Evolutionary conservation across 2,797 vertebrate species (phyloP).

Genomic region (Lindbergichthys nudifrons): DNA sequence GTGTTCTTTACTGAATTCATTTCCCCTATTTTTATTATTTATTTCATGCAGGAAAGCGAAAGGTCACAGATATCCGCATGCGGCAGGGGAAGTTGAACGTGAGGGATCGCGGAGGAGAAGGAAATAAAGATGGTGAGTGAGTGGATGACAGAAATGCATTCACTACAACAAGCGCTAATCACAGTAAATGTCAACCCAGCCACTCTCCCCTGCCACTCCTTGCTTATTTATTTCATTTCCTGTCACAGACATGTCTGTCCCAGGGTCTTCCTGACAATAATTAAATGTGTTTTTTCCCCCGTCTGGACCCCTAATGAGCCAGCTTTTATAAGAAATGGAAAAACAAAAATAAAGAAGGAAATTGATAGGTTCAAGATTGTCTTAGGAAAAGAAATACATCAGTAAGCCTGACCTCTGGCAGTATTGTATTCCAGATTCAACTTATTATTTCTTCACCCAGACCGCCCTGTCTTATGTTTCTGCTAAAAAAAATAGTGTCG

Average conservation of each 20-base stretch:
- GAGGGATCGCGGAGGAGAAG: slow-evolving; percentile 20
- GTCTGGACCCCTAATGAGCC: slow-evolving; percentile 57
- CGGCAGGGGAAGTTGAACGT: slow-evolving; percentile 28
- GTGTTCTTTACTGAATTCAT: slow-evolving; percentile 18
- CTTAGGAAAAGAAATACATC: slow-evolving; percentile 34
- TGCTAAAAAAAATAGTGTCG: slow-evolving; percentile 12
- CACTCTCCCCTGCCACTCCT: slow-evolving; percentile 65
- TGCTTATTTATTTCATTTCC: slow-evolving; percentile 72
- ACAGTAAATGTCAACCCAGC: slow-evolving; percentile 75
- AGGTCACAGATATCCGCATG: slow-evolving; percentile 68
- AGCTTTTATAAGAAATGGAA: slow-evolving; percentile 42
- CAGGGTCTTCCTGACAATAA: slow-evolving; percentile 64
- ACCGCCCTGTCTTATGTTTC: slow-evolving; percentile 10
- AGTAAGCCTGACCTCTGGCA: slow-evolving; percentile 31
- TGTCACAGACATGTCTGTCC: slow-evolving; percentile 60
- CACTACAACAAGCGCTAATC: slow-evolving; percentile 73
- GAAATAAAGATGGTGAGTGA: slow-evolving; percentile 44
- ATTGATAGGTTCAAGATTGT: slow-evolving; percentile 23
- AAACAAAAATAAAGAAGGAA: slow-evolving; percentile 7
- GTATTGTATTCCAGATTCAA: slow-evolving; percentile 24
- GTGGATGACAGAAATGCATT: slow-evolving; percentile 68
- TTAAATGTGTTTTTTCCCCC: slow-evolving; percentile 66
- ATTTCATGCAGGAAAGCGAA: slow-evolving; percentile 48
- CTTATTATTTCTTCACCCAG: slow-evolving; percentile 34
- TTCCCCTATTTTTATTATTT: slow-evolving; percentile 16